These are phyloP conservation scores for Lysiphlebus fabarum DNA, from an alignment of 1,140 invertebrate species.

Conservation along the genomic window DNA sequence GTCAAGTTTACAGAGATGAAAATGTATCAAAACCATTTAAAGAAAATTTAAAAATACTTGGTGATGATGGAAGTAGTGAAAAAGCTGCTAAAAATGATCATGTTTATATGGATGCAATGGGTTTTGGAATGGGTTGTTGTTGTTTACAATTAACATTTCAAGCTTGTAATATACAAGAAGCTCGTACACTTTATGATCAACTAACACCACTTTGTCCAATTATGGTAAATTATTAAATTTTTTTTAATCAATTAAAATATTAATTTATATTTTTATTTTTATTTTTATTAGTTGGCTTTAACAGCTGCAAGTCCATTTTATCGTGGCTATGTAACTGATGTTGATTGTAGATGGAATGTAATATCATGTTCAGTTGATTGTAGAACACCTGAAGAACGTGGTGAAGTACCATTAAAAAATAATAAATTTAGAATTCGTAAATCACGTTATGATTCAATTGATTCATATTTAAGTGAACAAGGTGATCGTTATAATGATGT, in stretches of 20 bases:
- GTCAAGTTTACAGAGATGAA: slow-evolving; percentile 81
- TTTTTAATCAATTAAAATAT: not conserved
- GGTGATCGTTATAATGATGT: slow-evolving; percentile 91
- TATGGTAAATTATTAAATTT: slow-evolving; percentile 65
- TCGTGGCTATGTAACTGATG: slow-evolving; percentile 88
- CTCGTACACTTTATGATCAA: slow-evolving; percentile 94
- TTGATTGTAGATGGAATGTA: slow-evolving; percentile 96
- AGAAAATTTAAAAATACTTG: slow-evolving; percentile 64
- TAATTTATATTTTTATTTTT: slow-evolving; percentile 21
- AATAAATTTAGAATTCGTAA: slow-evolving; percentile 88
- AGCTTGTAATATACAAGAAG: slow-evolving; percentile 96
- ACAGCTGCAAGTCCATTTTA: slow-evolving; percentile 95
- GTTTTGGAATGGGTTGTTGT: slow-evolving; percentile 98
- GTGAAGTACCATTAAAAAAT: slow-evolving; percentile 70
- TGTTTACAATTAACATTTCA: slow-evolving; percentile 96
- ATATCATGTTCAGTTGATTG: slow-evolving; percentile 95
- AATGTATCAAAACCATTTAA: slow-evolving; percentile 74
- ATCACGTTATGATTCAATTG: slow-evolving; percentile 96
- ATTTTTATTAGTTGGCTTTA: slow-evolving; percentile 74
- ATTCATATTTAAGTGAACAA: slow-evolving; percentile 89
- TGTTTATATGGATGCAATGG: slow-evolving; percentile 98
- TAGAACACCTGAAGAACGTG: slow-evolving; percentile 90
- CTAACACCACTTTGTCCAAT: slow-evolving; percentile 96
- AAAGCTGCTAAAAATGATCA: slow-evolving; percentile 75
- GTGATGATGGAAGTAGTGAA: slow-evolving; percentile 69